Percentiles rank a stretch among this genome's conserved stretches.
These are phyloP conservation scores for Carcina quercana DNA, from an alignment of 2,888 invertebrate genomes.

Conservation along the genomic window DNA sequence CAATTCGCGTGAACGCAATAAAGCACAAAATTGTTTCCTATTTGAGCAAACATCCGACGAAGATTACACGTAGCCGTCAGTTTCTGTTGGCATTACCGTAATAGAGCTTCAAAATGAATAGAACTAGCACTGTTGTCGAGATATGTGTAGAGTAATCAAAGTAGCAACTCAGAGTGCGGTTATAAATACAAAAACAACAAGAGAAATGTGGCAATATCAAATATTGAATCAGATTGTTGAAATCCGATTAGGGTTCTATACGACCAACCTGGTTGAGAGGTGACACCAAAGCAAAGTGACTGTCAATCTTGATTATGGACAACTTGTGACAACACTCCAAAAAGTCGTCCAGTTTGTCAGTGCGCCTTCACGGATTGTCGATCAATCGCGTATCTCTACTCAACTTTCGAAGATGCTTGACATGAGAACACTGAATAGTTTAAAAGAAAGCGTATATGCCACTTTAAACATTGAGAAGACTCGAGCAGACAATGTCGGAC, in stretches of 20 bases:
- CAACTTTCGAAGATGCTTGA: slow-evolving; percentile 32
- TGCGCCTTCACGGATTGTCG: slow-evolving; percentile 27
- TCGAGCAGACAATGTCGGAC: slow-evolving; percentile 33
- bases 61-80: slow-evolving; percentile 20
- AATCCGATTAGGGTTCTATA: too few species aligned
- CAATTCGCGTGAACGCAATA: slow-evolving; percentile 58
- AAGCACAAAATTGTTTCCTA: slow-evolving; percentile 62
- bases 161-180: not conserved
- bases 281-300: slow-evolving; percentile 12
- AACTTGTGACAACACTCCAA: slow-evolving; percentile 19
- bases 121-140: not conserved
- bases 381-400: slow-evolving; percentile 28
- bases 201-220: not conserved
- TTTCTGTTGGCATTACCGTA: slow-evolving; percentile 4
- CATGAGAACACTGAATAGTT: slow-evolving; percentile 25
- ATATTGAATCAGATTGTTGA: not conserved
- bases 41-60: slow-evolving; percentile 33
- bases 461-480: too few species aligned
- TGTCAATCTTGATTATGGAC: slow-evolving; percentile 27
- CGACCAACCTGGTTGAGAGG: slow-evolving; percentile 12
- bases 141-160: not conserved
- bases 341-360: slow-evolving; percentile 24
- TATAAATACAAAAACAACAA: not conserved
- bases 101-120: too few species aligned
- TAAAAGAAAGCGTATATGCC: slow-evolving; percentile 33